Base-by-base conservation (phyloP, 2,797 vertebrate genomes). In the Mionectes olivaceus region DNA sequence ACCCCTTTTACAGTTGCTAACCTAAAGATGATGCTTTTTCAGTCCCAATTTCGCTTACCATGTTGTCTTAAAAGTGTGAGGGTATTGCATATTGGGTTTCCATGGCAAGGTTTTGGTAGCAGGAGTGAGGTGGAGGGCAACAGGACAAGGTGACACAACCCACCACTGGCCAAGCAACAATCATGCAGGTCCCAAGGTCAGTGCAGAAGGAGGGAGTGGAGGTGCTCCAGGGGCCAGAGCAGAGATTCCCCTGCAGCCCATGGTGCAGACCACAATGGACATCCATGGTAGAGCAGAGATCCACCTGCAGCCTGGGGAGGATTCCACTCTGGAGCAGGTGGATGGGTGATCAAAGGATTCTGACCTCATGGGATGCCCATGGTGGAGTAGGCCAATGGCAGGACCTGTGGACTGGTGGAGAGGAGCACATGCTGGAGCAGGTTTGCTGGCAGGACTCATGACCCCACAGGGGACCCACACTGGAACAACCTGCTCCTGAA, bases 41-140 rank as follows among this genome's bases (percentile, higher is more conserved):
- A 39, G 33, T 43, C 22, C 28, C 32, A 90, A 3, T 8, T 74
- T 46, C 35, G 15, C 33, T 56, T 52, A 56, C 32, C 28, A 65
- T 47, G 44, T 7, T 70, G 19, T 41, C 44, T 55, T 73, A 43
- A 55, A 78, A 57, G 39, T 28, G 11, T 55, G 70, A 49, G 1
- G 4, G 9, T 39, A 57, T 18, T 32, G 23, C 14, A 12, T 19
- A 44, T 2, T 16, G 10, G 11, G 41, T 55, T 61, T 81, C 49
- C 2, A 0, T 12, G 27, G n/a, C 35, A 53, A 81, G 13, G 17
- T 39, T 59, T 76, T n/a, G 22, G 49, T 8, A n/a, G 9, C 0
- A 2, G 35, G 43, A 70, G 43, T 25, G 57, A 28, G 17, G 21
- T 52, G 17, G 44, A 37, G 21, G 8, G 7, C 14, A 70, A 70